These are phyloP conservation scores for Ardeotis arabs DNA, from an alignment of 2,113 vertebrate species.

Conservation along the genomic window DNA sequence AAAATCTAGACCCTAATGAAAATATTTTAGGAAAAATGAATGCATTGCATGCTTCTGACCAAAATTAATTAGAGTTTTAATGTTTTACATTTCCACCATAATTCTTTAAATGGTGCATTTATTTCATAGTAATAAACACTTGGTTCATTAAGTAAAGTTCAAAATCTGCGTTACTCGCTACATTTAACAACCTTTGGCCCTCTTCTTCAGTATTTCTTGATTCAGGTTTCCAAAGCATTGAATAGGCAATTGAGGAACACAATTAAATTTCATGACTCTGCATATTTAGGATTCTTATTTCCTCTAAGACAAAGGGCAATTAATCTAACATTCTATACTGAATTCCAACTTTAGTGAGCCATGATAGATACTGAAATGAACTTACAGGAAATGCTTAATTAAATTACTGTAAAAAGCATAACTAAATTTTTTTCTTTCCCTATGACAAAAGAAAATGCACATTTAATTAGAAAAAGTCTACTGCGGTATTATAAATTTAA, in stretches of 20 bases:
- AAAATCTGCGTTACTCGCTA: slow-evolving; percentile 82
- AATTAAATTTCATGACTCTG: slow-evolving; percentile 88
- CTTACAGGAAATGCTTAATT: slow-evolving; percentile 86
- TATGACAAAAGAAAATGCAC: slow-evolving; percentile 66
- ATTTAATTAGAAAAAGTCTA: slow-evolving; percentile 63
- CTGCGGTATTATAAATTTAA: slow-evolving; percentile 36
- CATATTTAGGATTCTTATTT: slow-evolving; percentile 87
- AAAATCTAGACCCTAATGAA: slow-evolving; percentile 69
- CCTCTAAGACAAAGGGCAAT: slow-evolving; percentile 87
- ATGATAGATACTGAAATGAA: slow-evolving; percentile 83
- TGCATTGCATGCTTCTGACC: slow-evolving; percentile 67
- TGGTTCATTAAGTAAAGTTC: slow-evolving; percentile 89
- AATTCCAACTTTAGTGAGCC: slow-evolving; percentile 83
- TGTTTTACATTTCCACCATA: slow-evolving; percentile 75
- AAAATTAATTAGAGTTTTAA: slow-evolving; percentile 84
- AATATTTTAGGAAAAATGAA: slow-evolving; percentile 73
- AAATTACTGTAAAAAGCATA: slow-evolving; percentile 82
- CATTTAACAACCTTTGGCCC: slow-evolving; percentile 85
- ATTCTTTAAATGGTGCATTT: slow-evolving; percentile 82
- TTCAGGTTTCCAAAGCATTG: slow-evolving; percentile 77
- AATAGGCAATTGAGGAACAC: slow-evolving; percentile 83
- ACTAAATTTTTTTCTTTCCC: slow-evolving; percentile 41
- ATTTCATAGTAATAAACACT: slow-evolving; percentile 86
- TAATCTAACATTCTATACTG: slow-evolving; percentile 81
- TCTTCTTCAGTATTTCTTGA: slow-evolving; percentile 65